phyloP scores from a whole-genome alignment of 2,888 invertebrate species.

The Drosophila diplacantha region DNA sequence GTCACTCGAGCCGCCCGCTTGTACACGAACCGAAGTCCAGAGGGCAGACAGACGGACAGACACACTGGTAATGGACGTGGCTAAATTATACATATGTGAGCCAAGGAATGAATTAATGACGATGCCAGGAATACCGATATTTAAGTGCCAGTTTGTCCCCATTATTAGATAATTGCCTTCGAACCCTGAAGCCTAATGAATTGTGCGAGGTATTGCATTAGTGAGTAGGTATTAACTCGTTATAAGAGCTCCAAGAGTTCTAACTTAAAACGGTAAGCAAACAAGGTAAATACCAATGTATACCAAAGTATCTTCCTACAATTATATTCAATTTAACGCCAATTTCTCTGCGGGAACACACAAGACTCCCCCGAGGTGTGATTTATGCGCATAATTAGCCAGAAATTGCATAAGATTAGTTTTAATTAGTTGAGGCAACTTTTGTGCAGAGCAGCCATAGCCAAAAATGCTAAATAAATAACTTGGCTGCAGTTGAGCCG shows the following conservation, averaged over 20 bases:
- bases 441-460: conserved; percentile 3
- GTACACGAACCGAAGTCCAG: conserved; percentile 7
- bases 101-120: conserved; percentile 30
- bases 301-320: background rate
- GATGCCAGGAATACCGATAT: conserved; percentile 17
- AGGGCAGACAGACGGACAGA: background rate
- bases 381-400: conserved; percentile 35
- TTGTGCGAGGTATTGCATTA: background rate
- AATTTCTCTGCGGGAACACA: conserved; percentile 5
- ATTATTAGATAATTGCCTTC: conserved; percentile 35
- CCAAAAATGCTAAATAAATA: conserved; percentile 39
- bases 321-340: conserved; percentile 23
- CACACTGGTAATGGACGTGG: conserved; percentile 22
- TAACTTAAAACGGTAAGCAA: background rate
- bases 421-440: conserved; percentile 53
- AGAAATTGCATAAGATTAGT: conserved; percentile 48
- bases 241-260: background rate
- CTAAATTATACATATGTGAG: conserved; percentile 27
- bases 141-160: conserved; percentile 24
- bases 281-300: too few relatives aligned
- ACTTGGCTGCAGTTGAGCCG: conserved; percentile 30
- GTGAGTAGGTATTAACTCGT: background rate
- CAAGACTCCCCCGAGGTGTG: conserved; percentile 4
- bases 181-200: conserved; percentile 4
- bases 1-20: conserved; percentile 36